Percentiles rank a stretch among this genome's conserved stretches.
Evolutionary conservation across 1,140 invertebrate species (phyloP).

Genomic region (Drosophila bocqueti): DNA sequence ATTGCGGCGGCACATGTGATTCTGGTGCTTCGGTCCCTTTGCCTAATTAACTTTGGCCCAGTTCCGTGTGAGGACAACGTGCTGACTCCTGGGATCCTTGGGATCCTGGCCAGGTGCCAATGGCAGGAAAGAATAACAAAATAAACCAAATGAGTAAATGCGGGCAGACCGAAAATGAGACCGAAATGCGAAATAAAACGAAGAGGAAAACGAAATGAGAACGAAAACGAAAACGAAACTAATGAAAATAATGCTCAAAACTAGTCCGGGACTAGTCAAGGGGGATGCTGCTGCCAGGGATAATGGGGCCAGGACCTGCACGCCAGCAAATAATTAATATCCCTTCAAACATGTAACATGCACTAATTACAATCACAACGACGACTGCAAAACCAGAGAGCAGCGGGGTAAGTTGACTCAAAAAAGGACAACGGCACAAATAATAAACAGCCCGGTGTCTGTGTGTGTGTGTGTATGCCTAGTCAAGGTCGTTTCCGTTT

Average conservation of each 20-base stretch:
- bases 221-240: constrained; percentile 24
- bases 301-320: constrained; percentile 41
- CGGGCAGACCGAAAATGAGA: constrained; percentile 15
- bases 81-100: neutral
- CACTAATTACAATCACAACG: constrained; percentile 73
- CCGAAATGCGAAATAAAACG: constrained; percentile 33
- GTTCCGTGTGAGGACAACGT: constrained; percentile 22
- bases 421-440: constrained; percentile 36
- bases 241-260: constrained; percentile 47
- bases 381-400: constrained; percentile 37
- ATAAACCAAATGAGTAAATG: constrained; percentile 40
- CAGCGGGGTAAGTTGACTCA: constrained; percentile 19
- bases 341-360: constrained; percentile 74
- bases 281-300: constrained; percentile 31
- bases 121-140: constrained; percentile 42
- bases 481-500: constrained; percentile 49
- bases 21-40: constrained; percentile 2
- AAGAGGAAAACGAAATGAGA: constrained; percentile 32
- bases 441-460: constrained; percentile 16
- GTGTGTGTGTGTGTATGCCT: constrained; percentile 11
- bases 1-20: constrained; percentile 23
- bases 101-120: constrained; percentile 26
- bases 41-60: constrained; percentile 43
- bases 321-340: constrained; percentile 79
- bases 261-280: constrained; percentile 44